phyloP scores from a whole-genome alignment of 2,113 vertebrate species.

The Hucho hucho region DNA sequence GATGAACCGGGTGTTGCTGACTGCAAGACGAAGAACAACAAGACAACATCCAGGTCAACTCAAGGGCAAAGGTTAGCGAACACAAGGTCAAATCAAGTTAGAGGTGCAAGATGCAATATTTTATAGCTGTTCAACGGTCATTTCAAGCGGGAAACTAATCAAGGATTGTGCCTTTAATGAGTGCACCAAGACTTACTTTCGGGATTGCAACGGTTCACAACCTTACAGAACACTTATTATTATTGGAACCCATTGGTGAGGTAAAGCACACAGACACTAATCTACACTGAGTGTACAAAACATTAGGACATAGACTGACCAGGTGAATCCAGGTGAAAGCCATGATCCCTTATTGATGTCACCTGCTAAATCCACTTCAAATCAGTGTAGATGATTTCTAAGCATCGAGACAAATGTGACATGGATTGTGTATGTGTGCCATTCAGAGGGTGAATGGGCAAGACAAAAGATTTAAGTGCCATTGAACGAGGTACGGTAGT shows the following conservation, averaged over 20 bases:
- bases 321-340: not conserved
- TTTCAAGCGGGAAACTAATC: too few species aligned
- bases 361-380: too few species aligned
- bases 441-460: too few species aligned
- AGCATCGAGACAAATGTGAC: too few species aligned
- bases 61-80: not conserved
- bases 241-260: not conserved
- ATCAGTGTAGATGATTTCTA: too few species aligned
- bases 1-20: constrained; percentile 96
- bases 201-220: not conserved
- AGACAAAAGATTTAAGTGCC: too few species aligned
- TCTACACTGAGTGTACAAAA: not conserved
- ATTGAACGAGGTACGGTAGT: too few species aligned
- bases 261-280: not conserved
- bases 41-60: not conserved
- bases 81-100: not conserved
- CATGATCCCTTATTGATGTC: too few species aligned
- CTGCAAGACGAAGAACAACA: constrained; percentile 63
- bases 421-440: too few species aligned
- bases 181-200: constrained; percentile 73
- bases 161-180: constrained; percentile 67
- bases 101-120: constrained; percentile 42
- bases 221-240: too few species aligned
- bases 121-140: constrained; percentile 38
- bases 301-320: constrained; percentile 13